Conservation (phyloP, 2,888 invertebrate species). For the Drosophila atripex region DNA sequence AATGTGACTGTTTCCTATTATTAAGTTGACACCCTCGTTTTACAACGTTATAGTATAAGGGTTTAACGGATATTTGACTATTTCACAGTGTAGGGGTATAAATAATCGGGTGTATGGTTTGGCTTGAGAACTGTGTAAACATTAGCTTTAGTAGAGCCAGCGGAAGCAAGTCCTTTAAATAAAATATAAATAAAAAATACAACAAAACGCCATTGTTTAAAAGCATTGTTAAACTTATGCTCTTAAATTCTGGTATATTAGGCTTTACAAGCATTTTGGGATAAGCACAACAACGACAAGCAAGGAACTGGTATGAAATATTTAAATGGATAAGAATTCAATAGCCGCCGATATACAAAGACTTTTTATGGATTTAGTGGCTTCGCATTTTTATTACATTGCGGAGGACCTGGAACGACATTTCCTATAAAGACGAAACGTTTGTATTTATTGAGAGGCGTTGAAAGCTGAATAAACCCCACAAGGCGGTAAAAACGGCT, state of each 20-base stretch:
- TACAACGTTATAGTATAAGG: no score
- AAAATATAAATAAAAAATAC: slow-evolving; percentile 62
- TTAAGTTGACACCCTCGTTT: background rate
- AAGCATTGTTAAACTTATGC: no score
- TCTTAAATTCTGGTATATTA: background rate
- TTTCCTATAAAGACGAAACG: slow-evolving; percentile 6
- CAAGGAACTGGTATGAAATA: no score
- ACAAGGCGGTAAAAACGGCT: slow-evolving; percentile 75
- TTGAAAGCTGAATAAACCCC: slow-evolving; percentile 75
- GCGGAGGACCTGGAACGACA: slow-evolving; percentile 20
- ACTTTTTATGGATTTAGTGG: background rate
- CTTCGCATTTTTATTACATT: background rate
- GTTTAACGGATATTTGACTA: background rate
- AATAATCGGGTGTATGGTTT: background rate
- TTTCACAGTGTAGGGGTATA: background rate
- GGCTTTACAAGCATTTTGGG: background rate
- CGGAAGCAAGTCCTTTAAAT: slow-evolving; percentile 47
- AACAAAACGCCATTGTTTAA: background rate
- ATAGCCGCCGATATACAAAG: no score
- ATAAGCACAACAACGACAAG: no score
- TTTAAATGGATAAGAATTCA: no score
- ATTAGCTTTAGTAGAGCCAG: slow-evolving; percentile 26
- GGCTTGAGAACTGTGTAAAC: slow-evolving; percentile 56
- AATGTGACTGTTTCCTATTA: background rate
- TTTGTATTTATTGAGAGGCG: slow-evolving; percentile 68